phyloP scores from a whole-genome alignment of 1,140 invertebrate genomes.

The Paracyclopina nana region DNA sequence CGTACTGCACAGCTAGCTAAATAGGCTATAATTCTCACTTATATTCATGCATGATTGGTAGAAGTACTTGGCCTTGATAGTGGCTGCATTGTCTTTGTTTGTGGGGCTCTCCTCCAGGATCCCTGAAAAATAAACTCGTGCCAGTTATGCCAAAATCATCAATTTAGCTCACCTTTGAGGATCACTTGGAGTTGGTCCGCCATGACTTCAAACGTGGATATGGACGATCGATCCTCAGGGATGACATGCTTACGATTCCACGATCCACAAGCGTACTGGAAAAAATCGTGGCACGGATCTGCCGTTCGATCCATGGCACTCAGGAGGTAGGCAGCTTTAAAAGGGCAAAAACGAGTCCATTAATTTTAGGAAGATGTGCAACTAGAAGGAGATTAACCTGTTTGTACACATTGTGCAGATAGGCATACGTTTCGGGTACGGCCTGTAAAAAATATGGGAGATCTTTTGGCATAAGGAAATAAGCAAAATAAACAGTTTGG shows the following conservation, averaged over 20 bases:
- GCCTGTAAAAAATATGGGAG: background rate
- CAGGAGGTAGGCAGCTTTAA: slow-evolving; percentile 54
- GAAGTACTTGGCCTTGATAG: slow-evolving; percentile 58
- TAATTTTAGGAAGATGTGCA: background rate
- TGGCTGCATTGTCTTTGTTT: slow-evolving; percentile 43
- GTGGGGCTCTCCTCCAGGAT: slow-evolving; percentile 46
- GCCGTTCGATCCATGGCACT: slow-evolving; percentile 57
- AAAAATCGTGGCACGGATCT: slow-evolving; percentile 69
- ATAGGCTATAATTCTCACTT: slow-evolving; percentile 40
- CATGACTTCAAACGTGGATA: slow-evolving; percentile 69
- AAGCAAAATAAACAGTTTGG: slow-evolving; percentile 17
- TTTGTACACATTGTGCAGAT: background rate
- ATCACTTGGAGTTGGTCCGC: slow-evolving; percentile 66
- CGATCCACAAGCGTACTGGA: slow-evolving; percentile 44
- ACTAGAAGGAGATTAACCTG: background rate
- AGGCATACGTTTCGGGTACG: background rate
- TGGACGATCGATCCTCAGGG: slow-evolving; percentile 64
- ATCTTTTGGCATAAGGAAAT: slow-evolving; percentile 20
- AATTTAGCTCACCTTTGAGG: slow-evolving; percentile 37
- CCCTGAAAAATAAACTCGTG: slow-evolving; percentile 26
- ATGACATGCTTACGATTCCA: slow-evolving; percentile 76
- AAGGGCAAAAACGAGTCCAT: slow-evolving; percentile 9
- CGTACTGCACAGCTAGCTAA: background rate
- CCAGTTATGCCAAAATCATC: background rate
- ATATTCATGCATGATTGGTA: slow-evolving; percentile 69